A percentile compares a stretch with the other conserved stretches of the same genome.
Conservation (phyloP, 2,888 invertebrate genomes). For the Dolichopus griseipennis region DNA sequence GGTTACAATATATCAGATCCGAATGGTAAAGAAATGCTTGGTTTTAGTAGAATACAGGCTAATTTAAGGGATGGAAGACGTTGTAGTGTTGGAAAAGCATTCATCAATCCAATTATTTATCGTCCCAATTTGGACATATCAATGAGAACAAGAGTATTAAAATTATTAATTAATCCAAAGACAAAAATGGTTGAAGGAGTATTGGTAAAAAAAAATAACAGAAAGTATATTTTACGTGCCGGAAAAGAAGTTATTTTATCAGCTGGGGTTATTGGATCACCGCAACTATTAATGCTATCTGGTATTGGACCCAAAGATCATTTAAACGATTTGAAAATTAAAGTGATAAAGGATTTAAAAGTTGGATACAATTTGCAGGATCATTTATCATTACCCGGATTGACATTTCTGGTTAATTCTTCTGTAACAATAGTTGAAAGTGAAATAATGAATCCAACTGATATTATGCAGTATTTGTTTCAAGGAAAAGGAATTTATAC, state of each 20-base stretch:
- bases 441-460: slow-evolving; percentile 8
- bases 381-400: slow-evolving; percentile 53
- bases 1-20: slow-evolving; percentile 65
- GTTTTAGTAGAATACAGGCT: slow-evolving; percentile 63
- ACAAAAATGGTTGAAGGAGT: background rate
- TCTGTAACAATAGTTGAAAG: slow-evolving; percentile 28
- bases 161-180: slow-evolving; percentile 16
- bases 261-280: slow-evolving; percentile 31
- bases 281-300: slow-evolving; percentile 29
- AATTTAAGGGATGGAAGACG: slow-evolving; percentile 62
- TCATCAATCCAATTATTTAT: slow-evolving; percentile 4
- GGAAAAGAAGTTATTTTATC: slow-evolving; percentile 29
- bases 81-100: slow-evolving; percentile 69
- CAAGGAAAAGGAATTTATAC: slow-evolving; percentile 27
- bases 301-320: slow-evolving; percentile 29
- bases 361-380: slow-evolving; percentile 74
- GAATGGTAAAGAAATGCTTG: slow-evolving; percentile 54
- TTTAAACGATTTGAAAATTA: slow-evolving; percentile 23
- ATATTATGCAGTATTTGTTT: slow-evolving; percentile 37
- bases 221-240: slow-evolving; percentile 20
- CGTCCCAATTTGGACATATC: slow-evolving; percentile 30
- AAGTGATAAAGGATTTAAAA: slow-evolving; percentile 25
- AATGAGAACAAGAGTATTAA: slow-evolving; percentile 24
- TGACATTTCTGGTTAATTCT: slow-evolving; percentile 31
- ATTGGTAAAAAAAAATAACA: slow-evolving; percentile 14